Conservation (phyloP, 2,797 vertebrate species). For the Lindbergichthys nudifrons region DNA sequence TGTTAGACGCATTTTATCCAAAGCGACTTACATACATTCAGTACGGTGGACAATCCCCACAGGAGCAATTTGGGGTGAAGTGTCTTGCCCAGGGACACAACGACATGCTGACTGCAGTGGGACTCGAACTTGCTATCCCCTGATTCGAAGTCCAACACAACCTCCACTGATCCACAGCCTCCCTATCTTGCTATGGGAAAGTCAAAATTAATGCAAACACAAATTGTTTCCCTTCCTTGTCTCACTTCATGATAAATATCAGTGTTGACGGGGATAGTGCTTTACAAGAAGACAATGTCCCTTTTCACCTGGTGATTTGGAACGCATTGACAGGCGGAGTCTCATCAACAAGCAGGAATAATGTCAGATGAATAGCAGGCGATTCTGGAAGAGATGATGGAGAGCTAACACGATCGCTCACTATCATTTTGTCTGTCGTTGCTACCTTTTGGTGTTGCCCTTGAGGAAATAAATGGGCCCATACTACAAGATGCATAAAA, state of each 20-base stretch:
- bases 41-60: too few species aligned
- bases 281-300: constrained; percentile 41
- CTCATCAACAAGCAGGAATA: constrained; percentile 45
- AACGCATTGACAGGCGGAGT: constrained; percentile 49
- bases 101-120: too few species aligned
- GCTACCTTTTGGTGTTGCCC: constrained; percentile 38
- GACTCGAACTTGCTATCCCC: too few species aligned
- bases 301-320: constrained; percentile 49
- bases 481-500: constrained; percentile 28
- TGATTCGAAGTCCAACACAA: too few species aligned
- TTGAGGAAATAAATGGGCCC: constrained; percentile 58
- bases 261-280: constrained; percentile 26
- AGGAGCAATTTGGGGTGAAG: too few species aligned
- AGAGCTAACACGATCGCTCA: constrained; percentile 30
- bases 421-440: constrained; percentile 47
- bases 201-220: neutral
- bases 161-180: too few species aligned
- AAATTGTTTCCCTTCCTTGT: neutral
- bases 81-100: too few species aligned
- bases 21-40: too few species aligned
- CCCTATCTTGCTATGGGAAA: neutral
- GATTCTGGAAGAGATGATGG: constrained; percentile 56
- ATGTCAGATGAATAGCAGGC: constrained; percentile 43
- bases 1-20: too few species aligned
- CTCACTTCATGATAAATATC: constrained; percentile 30